Evolutionary conservation across 2,888 invertebrate species (phyloP).

Genomic region (Patella depressa): DNA sequence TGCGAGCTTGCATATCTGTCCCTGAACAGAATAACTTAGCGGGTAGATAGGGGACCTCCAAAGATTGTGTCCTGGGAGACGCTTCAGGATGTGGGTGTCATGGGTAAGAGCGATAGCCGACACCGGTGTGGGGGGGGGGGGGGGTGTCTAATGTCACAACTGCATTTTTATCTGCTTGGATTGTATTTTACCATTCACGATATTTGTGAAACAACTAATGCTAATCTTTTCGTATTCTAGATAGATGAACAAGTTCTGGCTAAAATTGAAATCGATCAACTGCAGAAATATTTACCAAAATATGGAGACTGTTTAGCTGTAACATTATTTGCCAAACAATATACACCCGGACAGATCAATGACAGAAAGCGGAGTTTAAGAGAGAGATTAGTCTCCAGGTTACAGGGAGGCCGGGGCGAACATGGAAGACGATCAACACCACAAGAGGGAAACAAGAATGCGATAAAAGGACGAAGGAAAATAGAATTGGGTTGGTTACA

Average conservation of each 20-base stretch:
- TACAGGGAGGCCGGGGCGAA: slow-evolving; percentile 12
- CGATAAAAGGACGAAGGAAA: neutral
- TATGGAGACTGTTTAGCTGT: slow-evolving; percentile 13
- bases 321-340: slow-evolving; percentile 8
- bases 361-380: neutral
- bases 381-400: neutral
- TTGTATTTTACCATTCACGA: too few species aligned
- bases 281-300: too few species aligned
- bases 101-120: too few species aligned
- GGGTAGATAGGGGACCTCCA: too few species aligned
- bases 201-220: neutral
- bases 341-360: neutral
- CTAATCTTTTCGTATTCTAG: neutral
- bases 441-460: slow-evolving; percentile 14
- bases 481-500: slow-evolving; percentile 14
- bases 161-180: too few species aligned
- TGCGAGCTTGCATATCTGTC: too few species aligned
- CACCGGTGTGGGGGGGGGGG: too few species aligned
- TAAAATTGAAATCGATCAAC: neutral
- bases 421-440: slow-evolving; percentile 1
- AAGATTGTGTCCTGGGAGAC: too few species aligned
- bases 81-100: too few species aligned
- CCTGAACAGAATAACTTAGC: too few species aligned
- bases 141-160: too few species aligned
- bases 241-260: slow-evolving; percentile 1